Conservation (phyloP, 2,797 vertebrate genomes). For the Lophura swinhoii region DNA sequence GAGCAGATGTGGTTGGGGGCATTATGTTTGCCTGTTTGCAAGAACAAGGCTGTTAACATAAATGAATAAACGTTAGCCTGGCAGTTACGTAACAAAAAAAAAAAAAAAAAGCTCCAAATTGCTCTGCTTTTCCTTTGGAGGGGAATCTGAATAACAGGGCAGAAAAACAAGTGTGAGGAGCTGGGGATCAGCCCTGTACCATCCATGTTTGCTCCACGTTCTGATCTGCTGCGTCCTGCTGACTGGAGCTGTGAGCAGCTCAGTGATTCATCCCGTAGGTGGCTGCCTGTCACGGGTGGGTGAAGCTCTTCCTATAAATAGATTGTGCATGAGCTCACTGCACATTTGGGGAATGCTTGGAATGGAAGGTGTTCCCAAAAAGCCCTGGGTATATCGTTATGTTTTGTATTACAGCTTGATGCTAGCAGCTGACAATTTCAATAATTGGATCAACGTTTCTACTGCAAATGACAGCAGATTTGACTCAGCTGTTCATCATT, state of each 20-base stretch:
- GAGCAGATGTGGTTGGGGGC: neutral
- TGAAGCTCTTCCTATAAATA: conserved; percentile 53
- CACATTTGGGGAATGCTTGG: conserved; percentile 18
- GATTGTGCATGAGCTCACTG: conserved; percentile 6
- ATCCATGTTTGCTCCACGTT: neutral
- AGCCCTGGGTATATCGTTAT: neutral
- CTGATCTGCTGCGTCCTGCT: neutral
- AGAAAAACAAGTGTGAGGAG: neutral
- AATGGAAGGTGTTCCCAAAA: conserved; percentile 47
- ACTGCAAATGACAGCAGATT: conserved; percentile 33
- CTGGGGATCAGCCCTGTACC: neutral
- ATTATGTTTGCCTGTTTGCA: neutral
- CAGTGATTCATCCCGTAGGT: conserved; percentile 58
- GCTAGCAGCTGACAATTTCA: conserved; percentile 36
- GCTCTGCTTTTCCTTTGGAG: neutral
- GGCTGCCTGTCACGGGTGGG: conserved; percentile 62
- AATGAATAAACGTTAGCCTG: neutral
- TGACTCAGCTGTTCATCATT: conserved; percentile 38
- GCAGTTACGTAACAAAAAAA: neutral
- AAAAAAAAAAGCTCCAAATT: neutral
- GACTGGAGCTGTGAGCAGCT: conserved; percentile 27
- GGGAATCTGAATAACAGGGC: neutral
- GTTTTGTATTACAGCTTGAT: conserved; percentile 20
- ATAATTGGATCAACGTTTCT: conserved; percentile 20
- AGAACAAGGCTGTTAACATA: neutral